Percentiles rank a stretch among this genome's conserved stretches.
Evolutionary conservation across 2,888 invertebrate species (phyloP).

Genomic region (Cheilosia vulpina): DNA sequence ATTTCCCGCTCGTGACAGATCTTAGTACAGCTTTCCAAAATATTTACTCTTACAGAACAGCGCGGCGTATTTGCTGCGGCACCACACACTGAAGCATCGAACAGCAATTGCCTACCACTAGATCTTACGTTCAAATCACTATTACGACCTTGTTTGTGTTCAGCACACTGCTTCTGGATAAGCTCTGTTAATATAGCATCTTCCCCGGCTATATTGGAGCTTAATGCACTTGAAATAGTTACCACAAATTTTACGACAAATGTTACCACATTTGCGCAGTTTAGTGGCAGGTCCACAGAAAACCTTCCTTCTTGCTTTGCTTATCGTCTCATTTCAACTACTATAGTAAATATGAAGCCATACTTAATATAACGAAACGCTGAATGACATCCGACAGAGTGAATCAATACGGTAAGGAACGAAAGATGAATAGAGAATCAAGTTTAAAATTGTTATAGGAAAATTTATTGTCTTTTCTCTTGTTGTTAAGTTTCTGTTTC

Average conservation of each 20-base stretch:
- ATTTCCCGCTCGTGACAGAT: slow-evolving; percentile 6
- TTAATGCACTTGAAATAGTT: slow-evolving; percentile 72
- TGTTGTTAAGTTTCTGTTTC: slow-evolving; percentile 69
- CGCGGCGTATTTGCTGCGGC: slow-evolving; percentile 11
- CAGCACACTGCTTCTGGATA: slow-evolving; percentile 22
- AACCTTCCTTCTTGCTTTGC: slow-evolving; percentile 31
- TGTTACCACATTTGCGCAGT: slow-evolving; percentile 70
- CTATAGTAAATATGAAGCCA: slow-evolving; percentile 78
- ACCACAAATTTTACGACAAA: slow-evolving; percentile 26
- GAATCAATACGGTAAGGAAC: slow-evolving; percentile 69
- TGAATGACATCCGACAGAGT: slow-evolving; percentile 49
- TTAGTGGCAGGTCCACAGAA: slow-evolving; percentile 51
- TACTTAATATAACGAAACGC: slow-evolving; percentile 53
- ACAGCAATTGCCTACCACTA: slow-evolving; percentile 9
- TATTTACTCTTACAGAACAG: background rate
- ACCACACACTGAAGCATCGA: slow-evolving; percentile 7
- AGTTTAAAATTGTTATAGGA: slow-evolving; percentile 50
- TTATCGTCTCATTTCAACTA: slow-evolving; percentile 48
- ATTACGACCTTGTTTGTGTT: slow-evolving; percentile 32
- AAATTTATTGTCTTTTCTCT: slow-evolving; percentile 40
- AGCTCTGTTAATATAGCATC: slow-evolving; percentile 82
- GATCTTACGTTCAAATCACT: slow-evolving; percentile 18
- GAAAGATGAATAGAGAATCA: slow-evolving; percentile 37
- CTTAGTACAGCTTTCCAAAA: background rate
- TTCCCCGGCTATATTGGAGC: slow-evolving; percentile 83